Conservation (phyloP, 2,888 invertebrate genomes). For the Odontocolon sp. region DNA sequence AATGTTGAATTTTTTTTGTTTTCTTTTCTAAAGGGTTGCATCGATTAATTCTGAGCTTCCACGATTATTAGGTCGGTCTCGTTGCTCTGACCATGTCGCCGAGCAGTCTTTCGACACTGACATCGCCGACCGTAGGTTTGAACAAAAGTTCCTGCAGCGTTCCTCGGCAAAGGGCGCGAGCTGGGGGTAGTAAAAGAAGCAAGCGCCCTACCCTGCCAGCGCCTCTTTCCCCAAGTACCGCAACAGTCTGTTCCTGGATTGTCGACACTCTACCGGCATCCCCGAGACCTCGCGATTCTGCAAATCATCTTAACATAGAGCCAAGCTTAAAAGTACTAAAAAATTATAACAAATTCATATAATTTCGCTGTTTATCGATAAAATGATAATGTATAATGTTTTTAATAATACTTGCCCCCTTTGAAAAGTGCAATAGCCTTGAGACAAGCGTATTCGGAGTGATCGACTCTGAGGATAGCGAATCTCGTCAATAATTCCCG, state of each 20-base stretch:
- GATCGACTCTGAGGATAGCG: constrained; percentile 86
- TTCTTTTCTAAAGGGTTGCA: background rate
- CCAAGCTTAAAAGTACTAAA: background rate
- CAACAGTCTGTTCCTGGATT: constrained; percentile 91
- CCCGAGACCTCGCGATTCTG: constrained; percentile 85
- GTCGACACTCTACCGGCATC: constrained; percentile 85
- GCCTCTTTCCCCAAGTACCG: constrained; percentile 89
- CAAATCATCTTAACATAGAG: background rate
- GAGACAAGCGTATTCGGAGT: constrained; percentile 92
- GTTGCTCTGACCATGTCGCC: constrained; percentile 84
- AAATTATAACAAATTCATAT: too few relatives aligned
- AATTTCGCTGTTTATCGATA: constrained; percentile 9
- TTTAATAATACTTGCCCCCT: constrained; percentile 83
- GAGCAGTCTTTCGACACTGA: constrained; percentile 87
- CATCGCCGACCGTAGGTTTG: constrained; percentile 88
- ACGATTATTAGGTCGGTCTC: constrained; percentile 67
- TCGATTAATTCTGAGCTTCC: background rate
- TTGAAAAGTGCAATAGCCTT: constrained; percentile 92
- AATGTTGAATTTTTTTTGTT: background rate
- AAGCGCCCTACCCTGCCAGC: constrained; percentile 88
- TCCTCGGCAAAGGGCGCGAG: constrained; percentile 82
- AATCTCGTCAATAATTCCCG: constrained; percentile 86
- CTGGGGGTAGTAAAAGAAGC: constrained; percentile 87
- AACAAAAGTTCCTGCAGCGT: constrained; percentile 88
- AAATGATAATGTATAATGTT: background rate